Percentiles rank a stretch among this genome's conserved stretches.
These are phyloP conservation scores for Cynocephalus volans DNA, from an alignment of 2,113 vertebrate genomes.

Conservation along the genomic window DNA sequence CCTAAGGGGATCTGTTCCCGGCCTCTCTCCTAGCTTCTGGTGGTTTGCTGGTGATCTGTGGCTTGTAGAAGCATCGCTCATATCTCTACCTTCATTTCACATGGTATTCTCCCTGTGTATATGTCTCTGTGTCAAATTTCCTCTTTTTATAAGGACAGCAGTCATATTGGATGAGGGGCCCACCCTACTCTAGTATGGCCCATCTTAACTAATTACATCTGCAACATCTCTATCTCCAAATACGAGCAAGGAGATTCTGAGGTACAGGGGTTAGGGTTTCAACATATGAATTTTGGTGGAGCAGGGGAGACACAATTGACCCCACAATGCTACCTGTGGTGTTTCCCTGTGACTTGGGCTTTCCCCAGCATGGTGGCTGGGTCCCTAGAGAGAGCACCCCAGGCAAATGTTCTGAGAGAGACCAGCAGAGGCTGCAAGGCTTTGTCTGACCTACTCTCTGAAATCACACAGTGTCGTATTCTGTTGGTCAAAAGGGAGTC, in stretches of 20 bases:
- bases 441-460: neutral
- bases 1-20: accelerated
- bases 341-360: neutral
- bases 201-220: neutral
- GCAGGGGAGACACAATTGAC: neutral
- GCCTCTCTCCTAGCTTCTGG: neutral
- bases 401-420: neutral
- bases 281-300: neutral
- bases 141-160: neutral
- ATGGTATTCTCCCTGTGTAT: neutral
- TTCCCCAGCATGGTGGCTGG: neutral
- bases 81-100: neutral
- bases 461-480: neutral
- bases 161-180: neutral
- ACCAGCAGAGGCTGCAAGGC: neutral
- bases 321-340: neutral
- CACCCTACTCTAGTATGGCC: no score
- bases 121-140: neutral
- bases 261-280: neutral
- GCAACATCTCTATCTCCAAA: neutral
- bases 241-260: neutral
- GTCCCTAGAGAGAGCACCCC: neutral
- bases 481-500: neutral
- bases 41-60: neutral
- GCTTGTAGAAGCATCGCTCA: neutral